Evolutionary conservation across 2,797 vertebrate genomes (phyloP).

Genomic region (Mycteria americana): DNA sequence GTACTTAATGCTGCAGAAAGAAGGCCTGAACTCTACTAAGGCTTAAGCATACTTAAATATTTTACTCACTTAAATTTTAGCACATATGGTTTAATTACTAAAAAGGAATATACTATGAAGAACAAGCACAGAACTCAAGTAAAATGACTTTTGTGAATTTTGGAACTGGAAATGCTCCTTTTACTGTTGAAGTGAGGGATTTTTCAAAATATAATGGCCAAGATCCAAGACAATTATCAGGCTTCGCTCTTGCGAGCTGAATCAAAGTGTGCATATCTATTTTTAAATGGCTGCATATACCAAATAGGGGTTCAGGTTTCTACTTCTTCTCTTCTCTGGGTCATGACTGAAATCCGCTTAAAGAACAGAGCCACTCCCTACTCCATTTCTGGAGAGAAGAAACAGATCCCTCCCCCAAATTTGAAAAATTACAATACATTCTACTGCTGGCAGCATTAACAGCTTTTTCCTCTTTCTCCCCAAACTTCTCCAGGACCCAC

Average conservation of each 20-base stretch:
- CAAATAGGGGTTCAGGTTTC: background rate
- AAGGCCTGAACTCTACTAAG: background rate
- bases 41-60: background rate
- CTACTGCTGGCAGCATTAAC: background rate
- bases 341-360: background rate
- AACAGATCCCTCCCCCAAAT: accelerated
- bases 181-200: background rate
- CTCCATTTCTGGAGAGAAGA: background rate
- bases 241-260: background rate
- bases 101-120: background rate
- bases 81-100: background rate
- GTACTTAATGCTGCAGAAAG: background rate
- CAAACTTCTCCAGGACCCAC: background rate
- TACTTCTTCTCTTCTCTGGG: background rate
- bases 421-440: background rate
- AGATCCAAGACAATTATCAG: background rate
- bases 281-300: background rate
- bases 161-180: background rate
- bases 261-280: background rate
- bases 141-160: background rate
- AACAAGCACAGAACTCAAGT: background rate
- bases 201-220: background rate
- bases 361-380: background rate
- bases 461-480: background rate
- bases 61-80: background rate